Percentiles rank a stretch among this genome's conserved stretches.
Evolutionary conservation across 2,888 invertebrate genomes (phyloP).

Genomic region (Diarsia mendica): DNA sequence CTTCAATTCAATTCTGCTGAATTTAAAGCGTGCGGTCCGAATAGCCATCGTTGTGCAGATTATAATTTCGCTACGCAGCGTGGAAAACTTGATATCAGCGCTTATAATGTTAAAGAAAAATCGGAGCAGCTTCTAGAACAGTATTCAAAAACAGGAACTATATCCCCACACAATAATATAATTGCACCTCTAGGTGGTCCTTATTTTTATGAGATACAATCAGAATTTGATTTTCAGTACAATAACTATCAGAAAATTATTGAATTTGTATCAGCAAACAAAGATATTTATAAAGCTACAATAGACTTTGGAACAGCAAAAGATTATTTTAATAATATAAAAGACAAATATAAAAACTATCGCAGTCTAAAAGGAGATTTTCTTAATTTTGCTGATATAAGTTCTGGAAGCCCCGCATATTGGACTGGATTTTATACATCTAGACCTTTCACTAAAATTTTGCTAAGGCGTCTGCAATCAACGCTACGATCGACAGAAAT

Average conservation of each 20-base stretch:
- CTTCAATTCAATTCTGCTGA: conserved; percentile 83
- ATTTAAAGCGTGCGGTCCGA: conserved; percentile 83
- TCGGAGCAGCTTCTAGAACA: conserved; percentile 96
- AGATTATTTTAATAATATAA: conserved; percentile 95
- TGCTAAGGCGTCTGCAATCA: conserved; percentile 95
- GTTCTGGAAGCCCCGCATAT: conserved; percentile 96
- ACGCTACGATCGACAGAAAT: conserved; percentile 95
- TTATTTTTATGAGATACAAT: conserved; percentile 95
- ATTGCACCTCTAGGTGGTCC: conserved; percentile 98
- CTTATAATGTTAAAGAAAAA: conserved; percentile 95
- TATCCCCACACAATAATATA: conserved; percentile 96
- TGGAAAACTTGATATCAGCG: conserved; percentile 94
- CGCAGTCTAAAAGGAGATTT: conserved; percentile 97
- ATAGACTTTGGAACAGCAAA: conserved; percentile 96
- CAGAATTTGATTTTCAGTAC: conserved; percentile 98
- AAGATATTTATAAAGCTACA: conserved; percentile 93
- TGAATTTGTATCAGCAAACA: conserved; percentile 95
- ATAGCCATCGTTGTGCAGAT: conserved; percentile 75
- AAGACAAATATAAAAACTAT: conserved; percentile 89
- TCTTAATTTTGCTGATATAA: conserved; percentile 97
- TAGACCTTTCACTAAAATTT: conserved; percentile 94
- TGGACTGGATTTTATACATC: conserved; percentile 99
- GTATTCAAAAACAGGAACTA: conserved; percentile 96
- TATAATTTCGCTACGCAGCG: conserved; percentile 93
- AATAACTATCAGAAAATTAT: conserved; percentile 96